Evolutionary conservation across 53 echinoderm and acorn worm species (phyloP), one percentile per base, ranked within the genome.

Genomic region (Arbacia lixula): DNA sequence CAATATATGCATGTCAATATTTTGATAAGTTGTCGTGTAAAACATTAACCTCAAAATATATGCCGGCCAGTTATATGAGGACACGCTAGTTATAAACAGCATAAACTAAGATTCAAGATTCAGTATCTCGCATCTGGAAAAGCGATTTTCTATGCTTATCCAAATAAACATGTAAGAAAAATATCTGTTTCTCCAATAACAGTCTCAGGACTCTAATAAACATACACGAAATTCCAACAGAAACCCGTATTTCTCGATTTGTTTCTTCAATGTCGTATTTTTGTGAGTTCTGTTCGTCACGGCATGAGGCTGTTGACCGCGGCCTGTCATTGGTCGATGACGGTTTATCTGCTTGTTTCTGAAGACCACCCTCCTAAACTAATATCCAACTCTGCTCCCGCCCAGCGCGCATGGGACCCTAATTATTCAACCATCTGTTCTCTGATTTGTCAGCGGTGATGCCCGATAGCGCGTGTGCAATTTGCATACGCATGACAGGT

Each of bases 401-500:
- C 82, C 82, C 64, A 63, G 49, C 32, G 50, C 62, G 62, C 41
- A 42, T 19, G 29, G 19, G 34, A 43, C 38, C 82, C 32, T 81
- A 81, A 81, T 81, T 62, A 81, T 81, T 64, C 82, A 81, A 5
- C 82, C 82, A 63, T 81, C 62, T 81, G 82, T 63, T 33, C 50
- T 29, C 63, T 81, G 82, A 81, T 81, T 81, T 81, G 82, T 63
- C 64, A 63, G 36, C 52, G 25, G 34, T 63, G 62, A 43, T 33
- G 78, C 31, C 62, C 26, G 64, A 28, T 33, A 62, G 64, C 82
- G 82, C 82, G 82, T 81, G 82, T 81, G 77, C 77, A 43, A 81
- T 81, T 81, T 81, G 82, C 82, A 81, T 81, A 81, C 42, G 82
- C 63, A 81, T 81, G 82, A 81, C 41, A 62, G 82, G 62, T 43